Base-by-base conservation (phyloP, 2,113 vertebrate genomes). In the Cebidichthys violaceus region DNA sequence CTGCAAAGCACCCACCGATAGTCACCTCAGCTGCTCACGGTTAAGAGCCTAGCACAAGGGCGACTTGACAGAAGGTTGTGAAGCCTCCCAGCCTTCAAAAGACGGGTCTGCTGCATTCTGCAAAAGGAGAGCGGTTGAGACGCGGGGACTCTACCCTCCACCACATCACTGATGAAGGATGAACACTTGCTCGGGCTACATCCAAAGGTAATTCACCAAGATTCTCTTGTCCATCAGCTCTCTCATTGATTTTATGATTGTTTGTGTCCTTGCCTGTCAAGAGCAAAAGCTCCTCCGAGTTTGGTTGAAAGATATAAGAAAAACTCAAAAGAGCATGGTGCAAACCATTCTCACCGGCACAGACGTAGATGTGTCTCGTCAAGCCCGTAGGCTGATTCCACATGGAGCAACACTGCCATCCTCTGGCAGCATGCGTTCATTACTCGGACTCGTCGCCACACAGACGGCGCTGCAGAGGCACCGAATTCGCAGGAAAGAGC, bases 401-500 rank as follows among this genome's bases (percentile, higher is more conserved):
- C 39, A 4, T 67, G 82, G 92, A 92, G 88, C 92, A 93, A 95
- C 85, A 95, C 91, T 92, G 94, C 93, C 95, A 90, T 91, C 94
- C 81, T 22, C 82, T 93, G 95, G 88, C 35, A 1, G 55, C 2
- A 18, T 43, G 1, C 7, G 2, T 11, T 39, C 45, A 67, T 70
- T 57, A 70, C 86, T 65, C 15, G 24, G 22, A 20, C 22, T 33
- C 45, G 18, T 24, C 29, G 6, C 45, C 72, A 13, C 20, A 0
- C 41, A 20, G 33, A 31, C 33, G 13, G n/a, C 72, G 59, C 78
- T 71, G 81, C 71, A 88, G 70, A 89, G 75, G 70, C 65, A 82
- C 75, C 68, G 78, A 69, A 84, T 65, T 66, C 74, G 82, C 41
- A 83, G 86, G 80, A 84, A 61, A 54, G 54, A 80, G 68, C 64